These are phyloP conservation scores for Lepidurus apus DNA, from an alignment of 1,140 invertebrate genomes.

Conservation along the genomic window DNA sequence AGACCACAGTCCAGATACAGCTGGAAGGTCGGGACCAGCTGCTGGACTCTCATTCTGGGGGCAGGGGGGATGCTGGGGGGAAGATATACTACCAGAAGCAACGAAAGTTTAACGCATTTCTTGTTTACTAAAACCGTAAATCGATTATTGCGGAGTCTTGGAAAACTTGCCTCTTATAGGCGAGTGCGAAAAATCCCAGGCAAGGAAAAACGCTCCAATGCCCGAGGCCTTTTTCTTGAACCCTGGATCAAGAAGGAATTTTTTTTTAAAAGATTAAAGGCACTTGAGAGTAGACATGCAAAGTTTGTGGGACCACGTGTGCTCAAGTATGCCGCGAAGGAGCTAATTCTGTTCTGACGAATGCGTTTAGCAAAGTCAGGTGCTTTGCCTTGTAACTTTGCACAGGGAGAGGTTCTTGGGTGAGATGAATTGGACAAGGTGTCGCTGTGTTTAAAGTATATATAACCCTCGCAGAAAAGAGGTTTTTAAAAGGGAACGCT, in stretches of 20 bases:
- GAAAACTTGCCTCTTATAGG: too few relatives aligned
- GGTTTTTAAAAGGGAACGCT: too few relatives aligned
- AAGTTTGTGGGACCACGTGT: background rate
- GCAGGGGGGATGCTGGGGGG: background rate
- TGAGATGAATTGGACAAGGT: constrained; percentile 19
- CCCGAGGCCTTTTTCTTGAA: too few relatives aligned
- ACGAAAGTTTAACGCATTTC: too few relatives aligned
- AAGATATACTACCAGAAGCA: too few relatives aligned
- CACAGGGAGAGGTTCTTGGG: background rate
- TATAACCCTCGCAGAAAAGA: background rate
- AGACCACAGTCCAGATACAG: constrained; percentile 2
- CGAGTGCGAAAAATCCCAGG: too few relatives aligned
- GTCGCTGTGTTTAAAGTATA: constrained; percentile 7
- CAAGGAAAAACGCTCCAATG: too few relatives aligned
- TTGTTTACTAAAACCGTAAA: too few relatives aligned
- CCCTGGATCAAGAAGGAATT: too few relatives aligned
- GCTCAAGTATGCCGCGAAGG: background rate
- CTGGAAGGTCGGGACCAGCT: background rate
- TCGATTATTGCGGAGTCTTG: too few relatives aligned
- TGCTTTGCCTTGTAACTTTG: background rate
- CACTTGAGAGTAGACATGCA: background rate
- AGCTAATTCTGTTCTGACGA: constrained; percentile 2
- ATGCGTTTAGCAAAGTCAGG: background rate
- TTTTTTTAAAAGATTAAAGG: background rate
- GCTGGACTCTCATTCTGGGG: background rate